phyloP scores from a whole-genome alignment of 2,113 vertebrate species.

The Tachuris rubrigastra region DNA sequence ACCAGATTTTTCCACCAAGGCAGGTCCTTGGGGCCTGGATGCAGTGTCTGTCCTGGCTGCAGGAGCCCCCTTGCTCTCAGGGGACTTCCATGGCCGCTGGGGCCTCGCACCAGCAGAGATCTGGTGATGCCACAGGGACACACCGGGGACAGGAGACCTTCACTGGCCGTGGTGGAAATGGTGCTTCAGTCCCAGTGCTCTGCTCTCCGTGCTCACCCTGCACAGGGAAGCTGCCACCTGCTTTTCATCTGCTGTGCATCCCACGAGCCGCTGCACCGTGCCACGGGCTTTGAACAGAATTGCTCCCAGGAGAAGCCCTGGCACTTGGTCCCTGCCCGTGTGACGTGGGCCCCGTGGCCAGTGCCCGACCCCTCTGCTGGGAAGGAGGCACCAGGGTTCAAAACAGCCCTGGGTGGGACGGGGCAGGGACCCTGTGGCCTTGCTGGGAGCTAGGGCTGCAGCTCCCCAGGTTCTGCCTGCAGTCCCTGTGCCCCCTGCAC shows the following conservation, averaged over 20 bases:
- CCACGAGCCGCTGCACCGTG: not conserved
- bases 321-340: not conserved
- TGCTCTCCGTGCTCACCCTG: not conserved
- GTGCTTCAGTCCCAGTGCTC: not conserved
- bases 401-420: rapidly evolving
- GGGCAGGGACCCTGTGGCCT: not conserved
- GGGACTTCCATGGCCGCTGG: not conserved
- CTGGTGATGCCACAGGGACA: rapidly evolving
- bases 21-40: not conserved
- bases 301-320: constrained; percentile 22
- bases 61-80: not conserved
- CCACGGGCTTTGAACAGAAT: not conserved
- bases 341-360: not conserved
- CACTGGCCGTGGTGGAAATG: not conserved
- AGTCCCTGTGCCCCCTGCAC: not conserved
- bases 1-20: not conserved
- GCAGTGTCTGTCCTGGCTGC: not conserved
- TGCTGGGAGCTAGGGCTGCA: rapidly evolving
- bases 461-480: not conserved
- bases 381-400: not conserved
- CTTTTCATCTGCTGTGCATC: not conserved
- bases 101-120: not conserved
- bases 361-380: not conserved
- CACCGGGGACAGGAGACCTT: rapidly evolving
- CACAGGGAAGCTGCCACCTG: not conserved